Conservation (phyloP, 2,113 vertebrate genomes). For the Chloroceryle aenea region DNA sequence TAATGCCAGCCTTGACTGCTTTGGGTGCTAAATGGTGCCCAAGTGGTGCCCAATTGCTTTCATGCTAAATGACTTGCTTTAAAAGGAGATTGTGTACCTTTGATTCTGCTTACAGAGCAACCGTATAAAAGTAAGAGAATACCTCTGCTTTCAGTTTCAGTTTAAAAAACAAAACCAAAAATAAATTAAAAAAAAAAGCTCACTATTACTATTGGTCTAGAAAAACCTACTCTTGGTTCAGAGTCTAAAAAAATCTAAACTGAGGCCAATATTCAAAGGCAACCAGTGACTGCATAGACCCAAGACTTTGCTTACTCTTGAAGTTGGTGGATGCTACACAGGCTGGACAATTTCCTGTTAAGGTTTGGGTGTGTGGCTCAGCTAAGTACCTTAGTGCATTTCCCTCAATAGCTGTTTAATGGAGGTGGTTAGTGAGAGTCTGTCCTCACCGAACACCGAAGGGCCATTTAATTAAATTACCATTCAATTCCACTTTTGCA, state of each 20-base stretch:
- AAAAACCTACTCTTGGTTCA: not conserved
- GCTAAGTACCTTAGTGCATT: not conserved
- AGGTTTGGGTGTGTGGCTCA: not conserved
- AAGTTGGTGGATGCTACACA: not conserved
- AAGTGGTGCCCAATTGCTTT: not conserved
- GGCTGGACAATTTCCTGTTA: not conserved
- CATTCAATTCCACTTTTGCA: not conserved
- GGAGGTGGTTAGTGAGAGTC: not conserved
- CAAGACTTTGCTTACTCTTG: not conserved
- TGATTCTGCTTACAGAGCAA: not conserved
- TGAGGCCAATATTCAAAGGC: not conserved
- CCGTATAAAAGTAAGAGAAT: not conserved
- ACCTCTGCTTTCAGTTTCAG: not conserved
- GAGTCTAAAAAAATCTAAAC: not conserved
- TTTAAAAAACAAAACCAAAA: not conserved
- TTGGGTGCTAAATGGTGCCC: not conserved
- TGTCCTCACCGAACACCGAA: not conserved
- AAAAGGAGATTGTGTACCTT: not conserved
- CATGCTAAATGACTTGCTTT: not conserved
- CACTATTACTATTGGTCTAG: not conserved
- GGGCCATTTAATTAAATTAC: not conserved
- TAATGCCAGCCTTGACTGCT: not conserved
- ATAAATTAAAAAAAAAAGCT: not conserved
- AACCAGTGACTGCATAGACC: fast-evolving
- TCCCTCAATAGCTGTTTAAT: not conserved